Evolutionary conservation across 2,797 vertebrate genomes (phyloP), one percentile per base, ranked within the genome.

Genomic region (Acanthurus leucopareius): DNA sequence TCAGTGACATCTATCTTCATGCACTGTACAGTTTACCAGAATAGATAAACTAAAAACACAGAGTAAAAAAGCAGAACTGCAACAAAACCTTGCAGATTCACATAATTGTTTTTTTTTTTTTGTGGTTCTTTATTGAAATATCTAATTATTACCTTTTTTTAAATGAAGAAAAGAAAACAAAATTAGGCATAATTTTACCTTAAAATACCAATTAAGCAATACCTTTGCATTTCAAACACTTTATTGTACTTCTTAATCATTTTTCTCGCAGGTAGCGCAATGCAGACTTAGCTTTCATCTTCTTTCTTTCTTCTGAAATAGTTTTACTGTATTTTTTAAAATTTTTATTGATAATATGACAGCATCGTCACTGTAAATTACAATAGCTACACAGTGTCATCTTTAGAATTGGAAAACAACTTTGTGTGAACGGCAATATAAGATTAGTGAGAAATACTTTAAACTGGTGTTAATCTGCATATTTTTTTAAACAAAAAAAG

Each of bases 1-100:
- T 88, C 88, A 84, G 15, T 49, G 32, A 52, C 19, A 49, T 48
- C 51, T 20, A 35, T 52, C 6, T 22, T 15, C 0, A 14, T 44
- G 53, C 14, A 62, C 17, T 47, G 53, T 60, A 7, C 32, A 44
- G 44, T 4, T 49, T 35, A 17, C 20, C 45, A 45, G 14, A 17
- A 25, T 3, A 53, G 5, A 5, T n/a, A 2, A 32, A 42, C 5
- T 32, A 10, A 42, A 65, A 49, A 22, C 1, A 70, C n/a, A 19
- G 8, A 10, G 0, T 9, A 19, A 20, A 5, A 17, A 32, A 32
- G 1, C 1, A 13, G 10, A 52, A 28, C 20, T 25, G 16, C 25
- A 48, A 47, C 19, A n/a, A 42, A 52, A 25, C 32, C 10, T 35
- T 63, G 11, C 44, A 63, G 25, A 61, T 17, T 19, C 16, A 51